phyloP scores from a whole-genome alignment of 2,888 invertebrate species.

The Litoditis marina region DNA sequence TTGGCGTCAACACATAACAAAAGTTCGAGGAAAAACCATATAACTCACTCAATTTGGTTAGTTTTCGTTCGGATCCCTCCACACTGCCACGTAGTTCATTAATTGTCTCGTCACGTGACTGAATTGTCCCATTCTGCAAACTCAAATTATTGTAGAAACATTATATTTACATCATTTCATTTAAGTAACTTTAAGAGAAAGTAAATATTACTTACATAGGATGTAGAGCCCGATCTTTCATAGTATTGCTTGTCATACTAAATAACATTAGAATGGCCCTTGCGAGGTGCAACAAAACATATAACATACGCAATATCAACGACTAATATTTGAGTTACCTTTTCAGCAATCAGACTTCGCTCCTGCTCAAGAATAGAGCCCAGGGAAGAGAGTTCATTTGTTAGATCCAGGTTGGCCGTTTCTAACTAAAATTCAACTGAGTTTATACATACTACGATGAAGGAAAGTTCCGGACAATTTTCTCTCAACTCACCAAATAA shows the following conservation, averaged over 20 bases:
- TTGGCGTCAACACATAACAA: not conserved
- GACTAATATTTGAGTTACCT: conserved; percentile 19
- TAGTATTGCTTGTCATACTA: conserved; percentile 24
- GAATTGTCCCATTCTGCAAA: too few species aligned
- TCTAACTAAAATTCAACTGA: conserved; percentile 29
- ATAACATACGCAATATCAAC: not conserved
- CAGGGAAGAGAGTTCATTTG: conserved; percentile 36
- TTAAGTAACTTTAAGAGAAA: too few species aligned
- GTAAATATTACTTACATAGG: conserved; percentile 25
- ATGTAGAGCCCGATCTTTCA: conserved; percentile 19
- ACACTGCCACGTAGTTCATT: too few species aligned
- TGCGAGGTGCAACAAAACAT: not conserved
- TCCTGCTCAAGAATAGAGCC: conserved; percentile 38
- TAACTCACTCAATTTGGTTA: not conserved
- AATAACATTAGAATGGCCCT: too few species aligned
- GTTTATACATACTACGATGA: too few species aligned
- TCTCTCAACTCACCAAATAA: too few species aligned
- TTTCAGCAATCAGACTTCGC: conserved; percentile 21
- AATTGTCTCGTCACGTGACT: too few species aligned
- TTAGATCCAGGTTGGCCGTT: conserved; percentile 35
- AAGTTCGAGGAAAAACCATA: not conserved
- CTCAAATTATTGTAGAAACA: too few species aligned
- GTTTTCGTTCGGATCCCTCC: conserved; percentile 11
- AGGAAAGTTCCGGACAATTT: too few species aligned
- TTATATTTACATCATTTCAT: too few species aligned